Percentiles rank a stretch among this genome's conserved stretches.
Evolutionary conservation across 1,140 invertebrate species (phyloP).

Genomic region (Homalodisca vitripennis): DNA sequence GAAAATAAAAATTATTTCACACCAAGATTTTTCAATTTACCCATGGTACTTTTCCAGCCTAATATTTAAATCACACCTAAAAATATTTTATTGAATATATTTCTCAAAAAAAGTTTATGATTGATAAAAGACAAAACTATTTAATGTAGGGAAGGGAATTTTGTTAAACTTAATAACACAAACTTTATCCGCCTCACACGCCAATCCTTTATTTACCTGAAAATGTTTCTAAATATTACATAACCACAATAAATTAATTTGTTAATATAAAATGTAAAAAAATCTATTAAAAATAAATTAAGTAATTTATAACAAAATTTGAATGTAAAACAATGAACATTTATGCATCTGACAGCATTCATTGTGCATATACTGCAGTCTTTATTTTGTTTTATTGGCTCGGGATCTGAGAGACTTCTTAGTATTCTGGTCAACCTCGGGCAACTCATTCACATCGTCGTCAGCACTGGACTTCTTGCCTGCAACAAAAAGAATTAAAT

Average conservation of each 20-base stretch:
- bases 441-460: slow-evolving; percentile 59
- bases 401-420: slow-evolving; percentile 56
- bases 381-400: slow-evolving; percentile 50
- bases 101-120: too few species aligned
- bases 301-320: slow-evolving; percentile 21
- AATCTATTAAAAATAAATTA: slow-evolving; percentile 12
- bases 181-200: slow-evolving; percentile 1
- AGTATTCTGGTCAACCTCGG: slow-evolving; percentile 67
- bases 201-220: slow-evolving; percentile 12
- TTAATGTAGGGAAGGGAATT: too few species aligned
- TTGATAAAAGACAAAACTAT: too few species aligned
- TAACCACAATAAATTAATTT: slow-evolving; percentile 10
- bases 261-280: slow-evolving; percentile 14
- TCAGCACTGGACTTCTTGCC: slow-evolving; percentile 45
- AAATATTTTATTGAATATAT: too few species aligned
- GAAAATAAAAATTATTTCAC: too few species aligned
- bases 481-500: slow-evolving; percentile 34
- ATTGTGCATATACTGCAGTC: slow-evolving; percentile 9
- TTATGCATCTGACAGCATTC: not conserved
- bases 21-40: too few species aligned
- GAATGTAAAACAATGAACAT: slow-evolving; percentile 1
- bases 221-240: not conserved
- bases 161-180: too few species aligned
- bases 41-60: too few species aligned
- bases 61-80: too few species aligned